Base-by-base conservation (phyloP, 2,797 vertebrate species). In the Anguilla marmorata region DNA sequence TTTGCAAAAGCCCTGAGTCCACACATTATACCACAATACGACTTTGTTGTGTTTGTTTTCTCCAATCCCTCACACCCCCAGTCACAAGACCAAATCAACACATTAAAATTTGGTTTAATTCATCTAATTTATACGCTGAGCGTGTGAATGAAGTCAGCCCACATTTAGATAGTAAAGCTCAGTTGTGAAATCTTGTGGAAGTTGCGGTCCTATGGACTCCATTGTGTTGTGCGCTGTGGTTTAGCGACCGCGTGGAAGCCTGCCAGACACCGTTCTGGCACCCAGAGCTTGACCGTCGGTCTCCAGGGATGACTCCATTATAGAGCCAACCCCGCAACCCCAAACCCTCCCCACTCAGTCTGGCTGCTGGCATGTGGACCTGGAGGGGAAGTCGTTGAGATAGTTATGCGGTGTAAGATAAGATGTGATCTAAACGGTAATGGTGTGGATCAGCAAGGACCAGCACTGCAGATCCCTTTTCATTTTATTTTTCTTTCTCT, bases 391-490 rank as follows among this genome's bases (percentile, higher is more conserved):
- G 58, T 87, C 12, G 0, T 88, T 63, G 37, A 76, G 86, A 85
- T 86, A 86, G 50, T 63, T 37, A 24, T 45, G 54, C 30, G n/a
- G 69, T 86, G 86, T 88, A 60, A 74, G 58, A 85, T 89, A 50
- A 91, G 94, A 95, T 94, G 91, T 84, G 91, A 95, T 95, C 94
- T 85, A 90, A 91, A 92, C 91, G 93, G 94, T 95, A 96, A 95
- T 96, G 94, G 94, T 91, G 94, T 94, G 94, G 94, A 95, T 95
- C 94, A 95, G 93, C 94, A 93, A 91, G 92, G 91, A 94, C 93
- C 94, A 82, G 79, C 79, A 9, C 9, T 21, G 45, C 79, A 82
- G 21, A 80, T 0, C 30, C 9, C 2, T 79, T 30, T 80, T 48
- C 45, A n/a, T 82, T 50, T 41, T 50, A 6, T 50, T 50, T 8